Evolutionary conservation across 2,888 invertebrate genomes (phyloP), one percentile per base, ranked within the genome.

Genomic region (Urechis unicinctus): DNA sequence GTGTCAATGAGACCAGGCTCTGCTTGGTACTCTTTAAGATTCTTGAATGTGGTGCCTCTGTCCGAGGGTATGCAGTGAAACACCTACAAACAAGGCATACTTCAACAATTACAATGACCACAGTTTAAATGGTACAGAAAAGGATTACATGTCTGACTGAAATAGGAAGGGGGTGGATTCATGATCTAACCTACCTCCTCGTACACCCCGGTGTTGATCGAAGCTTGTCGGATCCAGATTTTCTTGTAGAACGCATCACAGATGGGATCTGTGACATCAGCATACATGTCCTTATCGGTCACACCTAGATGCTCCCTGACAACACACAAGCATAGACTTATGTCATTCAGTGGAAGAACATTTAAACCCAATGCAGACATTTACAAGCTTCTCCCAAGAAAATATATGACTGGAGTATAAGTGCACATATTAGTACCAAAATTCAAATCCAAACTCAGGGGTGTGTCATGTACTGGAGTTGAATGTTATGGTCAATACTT

Each of bases 41-140:
- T 46, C 9, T 53, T 24, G 77, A 94, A 94, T 2, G 85, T 85
- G 65, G 85, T 85, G 0, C 92, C 86, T 60, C 82, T 81, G 79
- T 97, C 88, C 0, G 88, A 87, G 4, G 97, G 96, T 68, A 95
- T 85, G 62, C 91, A 89, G 68, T 87, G 87, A 80, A 97, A 97
- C 1, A 95, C 89, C 80, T 86, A 67, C 1, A 71, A 61, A 42
- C 29, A 22, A 25, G 6, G 41, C 5, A 22, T 13, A 45, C 22
- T 13, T 36, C 17, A 36, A 13, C 17, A 36, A 13, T 13, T n/a
- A n/a, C n/a, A n/a, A n/a, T 6, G 36, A 36, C 31, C 17, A 29
- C 3, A 1, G n/a, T 47, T 5, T 25, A 22, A 3, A 24, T 24
- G 47, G 47, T 24, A n/a, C 24, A n/a, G 5, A 6, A 30, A 22